A percentile compares a stretch with the other conserved stretches of the same genome.
Evolutionary conservation across 2,888 invertebrate species (phyloP).

Genomic region (Drosophila buzzatii): DNA sequence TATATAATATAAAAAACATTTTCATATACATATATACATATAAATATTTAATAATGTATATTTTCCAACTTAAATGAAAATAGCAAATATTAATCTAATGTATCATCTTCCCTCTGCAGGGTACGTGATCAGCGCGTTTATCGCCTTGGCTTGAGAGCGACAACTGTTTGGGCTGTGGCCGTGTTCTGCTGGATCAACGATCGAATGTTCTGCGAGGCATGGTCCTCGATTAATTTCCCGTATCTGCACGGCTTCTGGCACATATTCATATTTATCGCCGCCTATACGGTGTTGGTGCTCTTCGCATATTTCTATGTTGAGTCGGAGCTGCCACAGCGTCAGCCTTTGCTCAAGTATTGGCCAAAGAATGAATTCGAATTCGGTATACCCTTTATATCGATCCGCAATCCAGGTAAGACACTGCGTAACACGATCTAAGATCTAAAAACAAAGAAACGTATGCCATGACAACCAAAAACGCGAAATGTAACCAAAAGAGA

Average conservation of each 20-base stretch:
- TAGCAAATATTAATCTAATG: background rate
- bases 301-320: slow-evolving; percentile 92
- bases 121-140: slow-evolving; percentile 87
- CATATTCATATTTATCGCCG: slow-evolving; percentile 91
- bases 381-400: slow-evolving; percentile 91
- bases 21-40: too few relatives aligned
- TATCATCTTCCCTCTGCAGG: slow-evolving; percentile 47
- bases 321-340: slow-evolving; percentile 90
- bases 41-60: background rate
- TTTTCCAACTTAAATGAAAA: background rate
- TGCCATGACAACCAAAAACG: slow-evolving; percentile 41
- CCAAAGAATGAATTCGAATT: slow-evolving; percentile 91
- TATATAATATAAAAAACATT: too few relatives aligned
- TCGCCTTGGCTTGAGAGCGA: slow-evolving; percentile 90
- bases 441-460: slow-evolving; percentile 13
- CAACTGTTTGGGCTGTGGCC: slow-evolving; percentile 89
- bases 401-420: slow-evolving; percentile 87
- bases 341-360: slow-evolving; percentile 91
- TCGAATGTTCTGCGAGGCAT: slow-evolving; percentile 91
- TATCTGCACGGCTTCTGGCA: slow-evolving; percentile 95
- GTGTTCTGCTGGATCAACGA: slow-evolving; percentile 92
- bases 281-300: slow-evolving; percentile 91
- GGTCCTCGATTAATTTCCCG: slow-evolving; percentile 92
- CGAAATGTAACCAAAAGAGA: slow-evolving; percentile 36
- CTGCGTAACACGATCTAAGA: slow-evolving; percentile 66